Conservation (phyloP, 2,888 invertebrate genomes). For the Buathra laborator region DNA sequence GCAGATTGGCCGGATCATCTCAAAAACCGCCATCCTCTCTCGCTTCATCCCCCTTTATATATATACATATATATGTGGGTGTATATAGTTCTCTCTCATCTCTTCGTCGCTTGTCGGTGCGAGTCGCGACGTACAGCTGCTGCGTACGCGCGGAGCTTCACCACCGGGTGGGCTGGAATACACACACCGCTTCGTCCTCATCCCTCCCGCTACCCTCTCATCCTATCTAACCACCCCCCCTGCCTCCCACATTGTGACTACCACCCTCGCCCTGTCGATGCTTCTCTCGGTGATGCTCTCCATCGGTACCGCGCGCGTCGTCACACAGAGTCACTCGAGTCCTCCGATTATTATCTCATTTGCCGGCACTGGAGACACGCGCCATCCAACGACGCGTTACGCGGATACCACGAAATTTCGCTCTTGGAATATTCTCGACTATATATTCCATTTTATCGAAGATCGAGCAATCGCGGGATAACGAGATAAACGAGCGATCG, state of each 20-base stretch:
- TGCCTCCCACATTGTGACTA: slow-evolving; percentile 41
- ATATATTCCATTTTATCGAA: not conserved
- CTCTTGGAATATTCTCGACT: not conserved
- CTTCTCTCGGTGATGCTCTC: slow-evolving; percentile 34
- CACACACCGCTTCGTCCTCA: slow-evolving; percentile 59
- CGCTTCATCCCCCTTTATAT: slow-evolving; percentile 38
- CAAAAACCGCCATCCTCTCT: slow-evolving; percentile 83
- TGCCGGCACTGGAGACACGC: slow-evolving; percentile 79
- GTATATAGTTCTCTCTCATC: slow-evolving; percentile 60
- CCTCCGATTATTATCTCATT: slow-evolving; percentile 84
- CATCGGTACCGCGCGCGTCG: slow-evolving; percentile 72
- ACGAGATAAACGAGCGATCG: not conserved
- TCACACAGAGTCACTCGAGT: slow-evolving; percentile 79
- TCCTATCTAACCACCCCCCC: slow-evolving; percentile 39
- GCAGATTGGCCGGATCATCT: slow-evolving; percentile 86
- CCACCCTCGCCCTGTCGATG: slow-evolving; percentile 54
- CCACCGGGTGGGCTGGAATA: slow-evolving; percentile 21
- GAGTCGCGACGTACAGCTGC: slow-evolving; percentile 48
- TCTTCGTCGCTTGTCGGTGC: slow-evolving; percentile 63
- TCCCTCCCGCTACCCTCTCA: slow-evolving; percentile 27
- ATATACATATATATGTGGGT: slow-evolving; percentile 26
- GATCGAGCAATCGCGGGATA: not conserved
- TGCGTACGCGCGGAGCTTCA: slow-evolving; percentile 58
- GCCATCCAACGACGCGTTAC: slow-evolving; percentile 7
- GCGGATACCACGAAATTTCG: not conserved